Conservation (phyloP, 2,113 vertebrate genomes). For the Tachycineta bicolor region DNA sequence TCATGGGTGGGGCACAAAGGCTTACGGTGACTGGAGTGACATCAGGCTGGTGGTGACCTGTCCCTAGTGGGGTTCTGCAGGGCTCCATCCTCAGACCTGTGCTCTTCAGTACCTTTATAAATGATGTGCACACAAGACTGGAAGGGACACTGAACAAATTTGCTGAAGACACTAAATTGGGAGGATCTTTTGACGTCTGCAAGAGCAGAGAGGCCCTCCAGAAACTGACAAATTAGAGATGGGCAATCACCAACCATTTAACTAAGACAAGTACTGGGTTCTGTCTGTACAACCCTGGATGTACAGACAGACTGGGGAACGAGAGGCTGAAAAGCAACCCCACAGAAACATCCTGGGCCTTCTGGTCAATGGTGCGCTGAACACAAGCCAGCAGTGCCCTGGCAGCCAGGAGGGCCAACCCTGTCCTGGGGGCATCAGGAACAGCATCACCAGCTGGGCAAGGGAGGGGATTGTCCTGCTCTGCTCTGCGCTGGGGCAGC, state of each 20-base stretch:
- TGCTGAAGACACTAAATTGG: background rate
- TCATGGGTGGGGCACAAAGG: background rate
- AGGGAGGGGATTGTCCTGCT: background rate
- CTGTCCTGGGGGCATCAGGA: background rate
- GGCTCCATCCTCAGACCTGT: background rate
- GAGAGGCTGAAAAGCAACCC: background rate
- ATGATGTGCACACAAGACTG: fast-evolving
- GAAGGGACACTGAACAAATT: background rate
- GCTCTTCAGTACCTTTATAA: background rate
- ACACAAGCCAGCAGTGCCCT: background rate
- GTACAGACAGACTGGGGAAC: fast-evolving
- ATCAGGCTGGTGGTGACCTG: background rate
- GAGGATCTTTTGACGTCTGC: background rate
- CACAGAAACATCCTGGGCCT: fast-evolving
- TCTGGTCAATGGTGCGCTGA: fast-evolving
- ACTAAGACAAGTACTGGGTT: background rate
- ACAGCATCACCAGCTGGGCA: fast-evolving
- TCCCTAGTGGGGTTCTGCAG: too few species aligned
- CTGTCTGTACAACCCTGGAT: fast-evolving
- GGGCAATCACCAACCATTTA: background rate
- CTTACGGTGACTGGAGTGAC: background rate
- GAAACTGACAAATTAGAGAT: background rate
- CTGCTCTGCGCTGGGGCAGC: fast-evolving
- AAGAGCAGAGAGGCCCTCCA: background rate
- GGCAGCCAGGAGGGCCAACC: background rate